A percentile compares a stretch with the other conserved stretches of the same genome.
Conservation (phyloP, 2,888 invertebrate genomes). For the Aricia artaxerxes region DNA sequence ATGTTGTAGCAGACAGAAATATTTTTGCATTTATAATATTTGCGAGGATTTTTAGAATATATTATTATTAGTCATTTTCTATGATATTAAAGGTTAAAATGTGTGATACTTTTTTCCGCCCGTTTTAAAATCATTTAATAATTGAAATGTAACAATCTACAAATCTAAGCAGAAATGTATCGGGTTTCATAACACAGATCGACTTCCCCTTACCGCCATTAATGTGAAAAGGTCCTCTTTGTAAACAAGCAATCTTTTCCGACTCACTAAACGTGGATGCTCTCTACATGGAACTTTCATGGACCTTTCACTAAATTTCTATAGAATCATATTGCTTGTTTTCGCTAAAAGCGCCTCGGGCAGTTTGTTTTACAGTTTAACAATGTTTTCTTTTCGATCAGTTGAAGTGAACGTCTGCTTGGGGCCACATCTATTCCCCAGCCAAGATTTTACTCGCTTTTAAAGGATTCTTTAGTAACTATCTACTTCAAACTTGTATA, state of each 20-base stretch:
- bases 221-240: conserved; percentile 21
- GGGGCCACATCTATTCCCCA: conserved; percentile 51
- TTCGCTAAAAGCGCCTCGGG: conserved; percentile 56
- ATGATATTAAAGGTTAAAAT: no score
- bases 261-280: conserved; percentile 25
- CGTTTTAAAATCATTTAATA: neutral
- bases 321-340: conserved; percentile 45
- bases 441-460: conserved; percentile 48
- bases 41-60: no score
- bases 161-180: neutral
- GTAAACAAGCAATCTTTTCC: conserved; percentile 35
- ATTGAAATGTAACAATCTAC: neutral
- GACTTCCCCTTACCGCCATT: neutral
- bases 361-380: conserved; percentile 71
- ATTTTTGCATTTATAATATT: no score
- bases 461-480: conserved; percentile 7
- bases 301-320: conserved; percentile 38
- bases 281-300: conserved; percentile 23
- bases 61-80: no score
- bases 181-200: conserved; percentile 5
- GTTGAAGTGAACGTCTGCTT: conserved; percentile 62
- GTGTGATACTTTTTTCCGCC: no score
- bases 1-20: no score
- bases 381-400: conserved; percentile 72
- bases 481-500: neutral